Percentiles rank a stretch among this genome's conserved stretches.
Conservation (phyloP, 2,797 vertebrate species). For the Sparus aurata region DNA sequence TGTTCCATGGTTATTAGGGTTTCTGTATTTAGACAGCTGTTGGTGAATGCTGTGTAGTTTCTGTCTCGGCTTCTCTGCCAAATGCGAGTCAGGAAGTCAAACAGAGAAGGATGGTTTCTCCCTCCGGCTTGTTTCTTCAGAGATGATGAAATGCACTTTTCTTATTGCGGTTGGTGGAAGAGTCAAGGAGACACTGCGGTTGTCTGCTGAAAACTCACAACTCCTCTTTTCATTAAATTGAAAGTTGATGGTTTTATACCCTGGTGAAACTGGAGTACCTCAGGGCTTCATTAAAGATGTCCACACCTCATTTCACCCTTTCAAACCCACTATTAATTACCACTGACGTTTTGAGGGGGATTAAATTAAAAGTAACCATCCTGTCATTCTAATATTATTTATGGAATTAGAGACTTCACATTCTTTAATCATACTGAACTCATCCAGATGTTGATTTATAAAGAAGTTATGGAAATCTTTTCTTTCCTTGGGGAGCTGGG, state of each 20-base stretch:
- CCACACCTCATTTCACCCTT: not conserved
- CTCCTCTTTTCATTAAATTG: not conserved
- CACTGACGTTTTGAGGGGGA: not conserved
- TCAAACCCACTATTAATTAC: not conserved
- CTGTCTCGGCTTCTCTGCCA: conserved; percentile 37
- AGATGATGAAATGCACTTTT: conserved; percentile 23
- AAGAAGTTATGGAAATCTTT: no score
- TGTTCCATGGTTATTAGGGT: conserved; percentile 25
- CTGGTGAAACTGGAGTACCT: not conserved
- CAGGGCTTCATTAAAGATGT: not conserved
- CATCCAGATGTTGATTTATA: no score
- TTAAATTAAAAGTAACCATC: not conserved
- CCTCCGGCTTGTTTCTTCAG: conserved; percentile 9
- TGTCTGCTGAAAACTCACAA: not conserved
- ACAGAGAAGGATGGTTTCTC: conserved; percentile 11
- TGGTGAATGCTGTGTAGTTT: conserved; percentile 24
- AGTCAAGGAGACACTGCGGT: not conserved
- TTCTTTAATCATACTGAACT: no score
- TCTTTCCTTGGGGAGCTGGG: no score
- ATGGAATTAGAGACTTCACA: no score
- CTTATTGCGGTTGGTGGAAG: not conserved
- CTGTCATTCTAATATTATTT: no score
- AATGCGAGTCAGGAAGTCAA: conserved; percentile 43
- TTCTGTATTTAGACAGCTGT: conserved; percentile 41
- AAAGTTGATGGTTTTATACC: not conserved